Conservation (phyloP, 2,113 vertebrate genomes). For the Sarotherodon lohbergeri region DNA sequence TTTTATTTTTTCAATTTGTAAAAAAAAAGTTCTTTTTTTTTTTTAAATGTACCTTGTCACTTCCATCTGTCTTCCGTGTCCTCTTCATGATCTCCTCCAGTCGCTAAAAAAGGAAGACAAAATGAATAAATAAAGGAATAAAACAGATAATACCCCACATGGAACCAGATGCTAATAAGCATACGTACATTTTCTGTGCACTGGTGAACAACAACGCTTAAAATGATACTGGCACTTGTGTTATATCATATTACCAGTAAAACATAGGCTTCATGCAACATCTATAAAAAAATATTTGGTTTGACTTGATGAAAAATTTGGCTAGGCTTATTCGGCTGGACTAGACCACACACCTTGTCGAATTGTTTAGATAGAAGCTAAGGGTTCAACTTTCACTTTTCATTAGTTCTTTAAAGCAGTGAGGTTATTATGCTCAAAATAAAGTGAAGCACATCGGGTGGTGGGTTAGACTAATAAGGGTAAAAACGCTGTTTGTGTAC, state of each 20-base stretch:
- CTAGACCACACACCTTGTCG: not conserved
- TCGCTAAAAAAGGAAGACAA: slow-evolving; percentile 71
- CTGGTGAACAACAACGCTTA: not conserved
- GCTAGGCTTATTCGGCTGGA: not conserved
- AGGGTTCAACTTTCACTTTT: not conserved
- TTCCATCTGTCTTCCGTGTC: slow-evolving; percentile 84
- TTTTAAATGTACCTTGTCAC: slow-evolving; percentile 77
- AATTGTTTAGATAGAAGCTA: not conserved
- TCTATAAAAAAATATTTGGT: not conserved
- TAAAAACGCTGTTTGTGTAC: not conserved
- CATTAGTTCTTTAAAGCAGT: not conserved
- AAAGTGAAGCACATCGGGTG: not conserved
- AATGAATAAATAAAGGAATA: not conserved
- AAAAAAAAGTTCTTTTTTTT: rapidly evolving
- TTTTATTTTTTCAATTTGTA: not conserved
- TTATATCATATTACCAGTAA: not conserved
- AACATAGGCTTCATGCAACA: not conserved
- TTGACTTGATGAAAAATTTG: not conserved
- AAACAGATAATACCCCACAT: not conserved
- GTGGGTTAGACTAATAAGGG: not conserved
- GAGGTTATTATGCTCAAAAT: not conserved
- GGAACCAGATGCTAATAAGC: not conserved
- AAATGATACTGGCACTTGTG: not conserved
- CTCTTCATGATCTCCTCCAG: slow-evolving; percentile 98
- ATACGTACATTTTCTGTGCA: not conserved